Evolutionary conservation across 2,113 vertebrate genomes (phyloP), one percentile per base, ranked within the genome.

Genomic region (Corydoras sp.): DNA sequence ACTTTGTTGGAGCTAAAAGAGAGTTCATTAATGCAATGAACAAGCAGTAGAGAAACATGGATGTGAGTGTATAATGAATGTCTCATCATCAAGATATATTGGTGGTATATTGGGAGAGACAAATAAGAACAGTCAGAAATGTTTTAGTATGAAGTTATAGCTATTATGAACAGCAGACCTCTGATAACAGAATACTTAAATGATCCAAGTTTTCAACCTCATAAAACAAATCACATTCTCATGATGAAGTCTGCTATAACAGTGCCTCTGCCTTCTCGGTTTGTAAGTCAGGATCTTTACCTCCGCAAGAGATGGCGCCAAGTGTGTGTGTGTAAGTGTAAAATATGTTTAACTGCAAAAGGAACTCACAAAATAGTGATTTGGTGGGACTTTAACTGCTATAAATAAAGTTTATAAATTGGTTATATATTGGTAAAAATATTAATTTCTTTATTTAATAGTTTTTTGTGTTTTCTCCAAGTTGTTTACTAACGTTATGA

Each of bases 171-270:
- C 13, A 78, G 63, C 51, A 74, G 72, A 61, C 72, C 72, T 18
- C 35, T 78, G 5, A 75, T 68, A 43, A 62, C 50, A 43, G 74
- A 71, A 18, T 35, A 74, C 18, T 14, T 78, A 3, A 78, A 68
- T 50, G 56, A 78, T 56, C 72, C 72, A 32, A 53, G 67, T 9
- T 58, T 48, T n/a, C 48, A 77, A 69, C 76, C 71, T 8, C 59
- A 64, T 4, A 73, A 54, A 5, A 54, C 68, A 12, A 76, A 76
- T 66, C 9, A 74, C 31, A 18, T 59, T 6, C 15, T n/a, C 5
- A 66, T 70, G 76, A 77, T 73, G 51, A 53, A 53, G 51, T 53
- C 51, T 12, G 13, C 3, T 10, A 53, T 53, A 53, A 53, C 11
- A 10, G 11, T 10, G 13, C 51, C 9, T 3, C 51, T 15, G 58